Conservation (phyloP, 2,797 vertebrate species). For the Aeoliscus strigatus region DNA sequence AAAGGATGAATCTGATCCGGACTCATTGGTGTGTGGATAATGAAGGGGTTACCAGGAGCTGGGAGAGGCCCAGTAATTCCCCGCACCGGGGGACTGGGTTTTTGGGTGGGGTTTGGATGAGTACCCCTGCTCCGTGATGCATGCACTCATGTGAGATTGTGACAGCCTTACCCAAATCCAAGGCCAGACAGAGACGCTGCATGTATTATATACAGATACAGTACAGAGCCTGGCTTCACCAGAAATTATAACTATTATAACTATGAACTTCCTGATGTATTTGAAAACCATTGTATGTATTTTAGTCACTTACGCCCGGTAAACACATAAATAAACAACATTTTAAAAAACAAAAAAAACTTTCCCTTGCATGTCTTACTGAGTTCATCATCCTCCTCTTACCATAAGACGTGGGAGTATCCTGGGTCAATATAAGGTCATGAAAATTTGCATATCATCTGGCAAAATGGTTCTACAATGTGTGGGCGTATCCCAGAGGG, state of each 20-base stretch:
- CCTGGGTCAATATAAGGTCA: slow-evolving; percentile 71
- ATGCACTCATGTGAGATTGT: slow-evolving; percentile 79
- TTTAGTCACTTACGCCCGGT: slow-evolving; percentile 7
- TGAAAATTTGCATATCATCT: slow-evolving; percentile 78
- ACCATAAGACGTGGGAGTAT: slow-evolving; percentile 58
- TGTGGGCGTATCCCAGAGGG: slow-evolving; percentile 71
- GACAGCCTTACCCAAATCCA: slow-evolving; percentile 76
- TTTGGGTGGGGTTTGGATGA: slow-evolving; percentile 80
- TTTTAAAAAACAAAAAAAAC: slow-evolving; percentile 17
- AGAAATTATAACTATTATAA: slow-evolving; percentile 6
- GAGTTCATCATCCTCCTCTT: slow-evolving; percentile 51
- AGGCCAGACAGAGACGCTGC: slow-evolving; percentile 66
- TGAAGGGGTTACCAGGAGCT: slow-evolving; percentile 83
- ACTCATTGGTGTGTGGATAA: slow-evolving; percentile 85
- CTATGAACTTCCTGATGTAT: too few species aligned
- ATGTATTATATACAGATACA: slow-evolving; percentile 68
- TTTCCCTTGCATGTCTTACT: slow-evolving; percentile 8
- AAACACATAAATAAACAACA: not conserved
- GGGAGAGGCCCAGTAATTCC: slow-evolving; percentile 84
- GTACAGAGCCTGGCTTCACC: slow-evolving; percentile 35
- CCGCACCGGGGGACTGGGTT: slow-evolving; percentile 77
- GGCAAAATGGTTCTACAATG: slow-evolving; percentile 70
- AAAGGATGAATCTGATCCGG: slow-evolving; percentile 79
- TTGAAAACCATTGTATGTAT: slow-evolving; percentile 1
- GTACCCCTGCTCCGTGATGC: slow-evolving; percentile 80